Conservation (phyloP, 2,113 vertebrate genomes). For the Sorex fumeus region DNA sequence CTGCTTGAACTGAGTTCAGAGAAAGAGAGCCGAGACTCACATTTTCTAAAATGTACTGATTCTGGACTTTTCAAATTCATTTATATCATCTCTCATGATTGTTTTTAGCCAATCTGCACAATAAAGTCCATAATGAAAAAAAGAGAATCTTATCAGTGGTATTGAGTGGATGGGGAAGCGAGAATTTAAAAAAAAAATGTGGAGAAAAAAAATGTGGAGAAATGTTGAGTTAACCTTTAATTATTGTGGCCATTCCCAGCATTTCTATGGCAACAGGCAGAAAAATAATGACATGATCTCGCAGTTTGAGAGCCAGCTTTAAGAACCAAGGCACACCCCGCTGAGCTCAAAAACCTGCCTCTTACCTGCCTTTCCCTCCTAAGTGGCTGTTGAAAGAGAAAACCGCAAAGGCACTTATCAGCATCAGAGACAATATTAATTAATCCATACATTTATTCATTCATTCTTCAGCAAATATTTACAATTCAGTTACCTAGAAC, state of each 20-base stretch:
- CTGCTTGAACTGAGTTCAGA: background rate
- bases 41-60: constrained; percentile 1
- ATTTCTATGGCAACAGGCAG: constrained; percentile 34
- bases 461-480: constrained; percentile 74
- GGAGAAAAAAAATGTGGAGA: background rate
- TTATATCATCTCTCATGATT: background rate
- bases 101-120: constrained; percentile 4
- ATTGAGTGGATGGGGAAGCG: background rate
- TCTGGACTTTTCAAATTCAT: background rate
- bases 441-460: constrained; percentile 60
- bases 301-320: background rate
- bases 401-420: constrained; percentile 67
- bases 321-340: constrained; percentile 44
- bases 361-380: background rate
- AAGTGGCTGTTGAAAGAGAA: constrained; percentile 74
- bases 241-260: background rate
- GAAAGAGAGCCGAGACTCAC: background rate
- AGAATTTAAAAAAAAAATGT: constrained; percentile 34
- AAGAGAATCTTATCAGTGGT: background rate
- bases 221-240: constrained; percentile 48
- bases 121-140: constrained; percentile 17
- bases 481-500: constrained; percentile 59
- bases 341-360: background rate
- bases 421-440: constrained; percentile 55
- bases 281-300: constrained; percentile 61